Evolutionary conservation across 2,113 vertebrate species (phyloP).

Genomic region (Oreochromis niloticus): DNA sequence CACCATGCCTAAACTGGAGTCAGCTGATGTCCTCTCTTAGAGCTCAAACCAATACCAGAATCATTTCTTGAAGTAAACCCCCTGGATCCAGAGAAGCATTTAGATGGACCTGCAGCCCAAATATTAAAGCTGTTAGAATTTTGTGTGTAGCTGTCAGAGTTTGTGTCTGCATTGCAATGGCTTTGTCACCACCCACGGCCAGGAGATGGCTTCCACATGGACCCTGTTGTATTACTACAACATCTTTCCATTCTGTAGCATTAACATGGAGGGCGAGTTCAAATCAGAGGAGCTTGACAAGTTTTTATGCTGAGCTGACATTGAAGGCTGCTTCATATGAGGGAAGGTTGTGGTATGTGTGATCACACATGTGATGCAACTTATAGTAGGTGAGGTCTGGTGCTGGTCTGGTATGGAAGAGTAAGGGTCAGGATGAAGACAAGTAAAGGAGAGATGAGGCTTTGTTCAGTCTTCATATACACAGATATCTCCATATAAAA

Average conservation of each 20-base stretch:
- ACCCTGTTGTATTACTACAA: background rate
- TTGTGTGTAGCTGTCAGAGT: slow-evolving; percentile 14
- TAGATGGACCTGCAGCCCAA: background rate
- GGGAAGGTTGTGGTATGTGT: background rate
- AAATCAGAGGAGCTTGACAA: background rate
- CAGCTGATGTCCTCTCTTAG: background rate
- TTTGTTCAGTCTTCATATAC: background rate
- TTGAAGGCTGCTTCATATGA: background rate
- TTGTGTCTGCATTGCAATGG: background rate
- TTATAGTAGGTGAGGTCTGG: no score
- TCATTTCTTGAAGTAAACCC: background rate
- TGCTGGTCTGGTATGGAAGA: background rate
- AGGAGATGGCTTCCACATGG: background rate
- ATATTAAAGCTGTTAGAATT: slow-evolving; percentile 30
- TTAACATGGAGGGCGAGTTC: background rate
- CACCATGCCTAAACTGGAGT: background rate
- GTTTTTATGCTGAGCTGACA: background rate
- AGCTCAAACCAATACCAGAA: background rate
- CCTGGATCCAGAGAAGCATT: background rate
- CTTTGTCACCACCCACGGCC: background rate
- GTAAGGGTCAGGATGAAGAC: background rate
- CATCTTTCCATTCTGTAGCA: background rate
- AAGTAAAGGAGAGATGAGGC: background rate
- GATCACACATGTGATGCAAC: no score
- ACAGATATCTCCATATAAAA: background rate